Conservation (phyloP, 2,888 invertebrate species). For the Eupsilia transversa region DNA sequence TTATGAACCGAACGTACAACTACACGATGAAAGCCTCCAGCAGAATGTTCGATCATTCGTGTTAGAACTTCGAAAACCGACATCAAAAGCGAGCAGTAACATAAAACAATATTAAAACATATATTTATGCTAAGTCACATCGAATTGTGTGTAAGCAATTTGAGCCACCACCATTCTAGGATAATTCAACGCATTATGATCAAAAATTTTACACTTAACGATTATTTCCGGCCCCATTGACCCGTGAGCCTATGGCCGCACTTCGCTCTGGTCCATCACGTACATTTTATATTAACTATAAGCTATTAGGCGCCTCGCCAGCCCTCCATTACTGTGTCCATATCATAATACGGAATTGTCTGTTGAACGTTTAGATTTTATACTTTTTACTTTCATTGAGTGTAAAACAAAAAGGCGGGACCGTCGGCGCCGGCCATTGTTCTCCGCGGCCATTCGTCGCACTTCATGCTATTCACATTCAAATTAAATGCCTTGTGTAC, state of each 20-base stretch:
- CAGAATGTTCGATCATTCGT: slow-evolving; percentile 3
- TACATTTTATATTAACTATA: slow-evolving; percentile 89
- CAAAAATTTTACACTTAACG: slow-evolving; percentile 74
- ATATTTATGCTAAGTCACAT: slow-evolving; percentile 41
- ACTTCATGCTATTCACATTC: slow-evolving; percentile 91
- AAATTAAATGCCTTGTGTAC: slow-evolving; percentile 90
- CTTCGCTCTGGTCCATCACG: slow-evolving; percentile 82
- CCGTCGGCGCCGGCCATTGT: slow-evolving; percentile 90
- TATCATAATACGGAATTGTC: slow-evolving; percentile 90
- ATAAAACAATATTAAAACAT: slow-evolving; percentile 43
- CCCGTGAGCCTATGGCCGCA: slow-evolving; percentile 70
- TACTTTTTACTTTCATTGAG: slow-evolving; percentile 87
- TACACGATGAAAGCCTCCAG: slow-evolving; percentile 39
- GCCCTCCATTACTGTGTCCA: slow-evolving; percentile 89
- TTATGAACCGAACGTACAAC: slow-evolving; percentile 37
- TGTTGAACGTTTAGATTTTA: slow-evolving; percentile 87
- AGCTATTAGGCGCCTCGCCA: slow-evolving; percentile 88
- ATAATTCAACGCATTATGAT: slow-evolving; percentile 65
- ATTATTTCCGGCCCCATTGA: slow-evolving; percentile 81
- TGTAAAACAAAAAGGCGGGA: slow-evolving; percentile 88
- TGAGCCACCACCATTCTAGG: slow-evolving; percentile 54
- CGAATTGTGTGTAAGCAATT: slow-evolving; percentile 54
- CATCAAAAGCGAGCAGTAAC: slow-evolving; percentile 5
- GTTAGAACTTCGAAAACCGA: not conserved
- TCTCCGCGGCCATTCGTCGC: slow-evolving; percentile 89